phyloP scores from a whole-genome alignment of 1,140 invertebrate genomes.

The Hylaeus anthracinus region DNA sequence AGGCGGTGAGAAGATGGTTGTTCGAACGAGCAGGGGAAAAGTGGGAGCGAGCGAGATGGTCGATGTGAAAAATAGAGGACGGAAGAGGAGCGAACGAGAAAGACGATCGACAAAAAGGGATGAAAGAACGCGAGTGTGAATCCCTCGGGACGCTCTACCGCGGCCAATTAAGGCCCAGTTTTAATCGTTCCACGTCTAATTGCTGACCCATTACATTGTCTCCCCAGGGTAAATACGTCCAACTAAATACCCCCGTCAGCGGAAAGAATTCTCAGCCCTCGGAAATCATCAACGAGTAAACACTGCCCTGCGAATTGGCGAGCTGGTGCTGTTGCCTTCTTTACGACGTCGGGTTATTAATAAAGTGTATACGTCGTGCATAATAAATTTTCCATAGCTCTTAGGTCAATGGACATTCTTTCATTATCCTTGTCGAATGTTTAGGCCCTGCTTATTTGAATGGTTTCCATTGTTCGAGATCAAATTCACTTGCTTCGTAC shows the following conservation, averaged over 20 bases:
- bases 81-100: neutral
- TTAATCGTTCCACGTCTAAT: slow-evolving; percentile 78
- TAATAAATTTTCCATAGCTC: too few species aligned
- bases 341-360: slow-evolving; percentile 18
- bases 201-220: slow-evolving; percentile 74
- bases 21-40: slow-evolving; percentile 37
- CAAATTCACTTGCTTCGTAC: too few species aligned
- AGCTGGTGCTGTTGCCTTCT: slow-evolving; percentile 1
- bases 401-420: too few species aligned
- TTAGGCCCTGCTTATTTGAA: too few species aligned
- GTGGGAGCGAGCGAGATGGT: slow-evolving; percentile 20
- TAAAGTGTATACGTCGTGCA: slow-evolving; percentile 12
- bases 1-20: slow-evolving; percentile 49
- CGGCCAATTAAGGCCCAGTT: slow-evolving; percentile 77
- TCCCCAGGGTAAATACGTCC: slow-evolving; percentile 72
- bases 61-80: neutral
- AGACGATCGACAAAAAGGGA: slow-evolving; percentile 24
- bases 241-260: slow-evolving; percentile 54
- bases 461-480: too few species aligned
- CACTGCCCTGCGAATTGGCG: slow-evolving; percentile 30
- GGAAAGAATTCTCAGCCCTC: slow-evolving; percentile 46
- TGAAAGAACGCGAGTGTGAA: slow-evolving; percentile 63
- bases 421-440: too few species aligned
- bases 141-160: slow-evolving; percentile 65
- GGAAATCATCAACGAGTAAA: slow-evolving; percentile 57